phyloP scores from a whole-genome alignment of 2,113 vertebrate species.

The Stomatorhinus ivindoensis region DNA sequence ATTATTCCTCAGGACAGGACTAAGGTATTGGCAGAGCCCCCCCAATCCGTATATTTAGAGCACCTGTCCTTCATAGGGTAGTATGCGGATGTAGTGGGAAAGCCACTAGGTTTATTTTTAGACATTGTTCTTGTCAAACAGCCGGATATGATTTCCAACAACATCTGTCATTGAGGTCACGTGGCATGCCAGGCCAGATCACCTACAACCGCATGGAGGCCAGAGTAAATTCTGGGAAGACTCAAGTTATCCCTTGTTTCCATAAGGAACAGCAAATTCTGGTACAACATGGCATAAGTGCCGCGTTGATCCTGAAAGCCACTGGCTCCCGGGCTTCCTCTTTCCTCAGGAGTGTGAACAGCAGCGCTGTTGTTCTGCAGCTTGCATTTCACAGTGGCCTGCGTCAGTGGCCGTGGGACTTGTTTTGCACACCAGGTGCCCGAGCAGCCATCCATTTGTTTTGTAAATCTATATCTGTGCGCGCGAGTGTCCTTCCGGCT shows the following conservation, averaged over 20 bases:
- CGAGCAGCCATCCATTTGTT: neutral
- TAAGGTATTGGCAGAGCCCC: slow-evolving; percentile 27
- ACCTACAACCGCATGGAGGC: slow-evolving; percentile 7
- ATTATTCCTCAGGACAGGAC: slow-evolving; percentile 46
- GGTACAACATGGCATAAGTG: neutral
- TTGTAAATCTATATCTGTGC: neutral
- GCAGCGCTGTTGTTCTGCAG: neutral
- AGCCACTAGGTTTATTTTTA: neutral
- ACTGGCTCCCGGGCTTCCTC: neutral
- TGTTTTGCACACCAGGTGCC: slow-evolving; percentile 11
- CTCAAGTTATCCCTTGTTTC: neutral
- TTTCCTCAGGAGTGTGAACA: neutral
- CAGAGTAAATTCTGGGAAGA: neutral
- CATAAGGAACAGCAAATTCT: neutral
- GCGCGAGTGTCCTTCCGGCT: neutral
- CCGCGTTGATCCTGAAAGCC: neutral
- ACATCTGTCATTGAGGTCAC: slow-evolving; percentile 21
- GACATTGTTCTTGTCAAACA: slow-evolving; percentile 19
- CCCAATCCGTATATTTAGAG: slow-evolving; percentile 48
- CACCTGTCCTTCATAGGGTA: slow-evolving; percentile 50
- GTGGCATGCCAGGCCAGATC: slow-evolving; percentile 19
- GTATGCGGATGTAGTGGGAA: slow-evolving; percentile 26
- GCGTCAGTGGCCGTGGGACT: neutral
- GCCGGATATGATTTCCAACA: neutral
- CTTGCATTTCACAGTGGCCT: neutral